Evolutionary conservation across 2,797 vertebrate species (phyloP), one percentile per base, ranked within the genome.

Genomic region (Bryconaethiops microstoma): DNA sequence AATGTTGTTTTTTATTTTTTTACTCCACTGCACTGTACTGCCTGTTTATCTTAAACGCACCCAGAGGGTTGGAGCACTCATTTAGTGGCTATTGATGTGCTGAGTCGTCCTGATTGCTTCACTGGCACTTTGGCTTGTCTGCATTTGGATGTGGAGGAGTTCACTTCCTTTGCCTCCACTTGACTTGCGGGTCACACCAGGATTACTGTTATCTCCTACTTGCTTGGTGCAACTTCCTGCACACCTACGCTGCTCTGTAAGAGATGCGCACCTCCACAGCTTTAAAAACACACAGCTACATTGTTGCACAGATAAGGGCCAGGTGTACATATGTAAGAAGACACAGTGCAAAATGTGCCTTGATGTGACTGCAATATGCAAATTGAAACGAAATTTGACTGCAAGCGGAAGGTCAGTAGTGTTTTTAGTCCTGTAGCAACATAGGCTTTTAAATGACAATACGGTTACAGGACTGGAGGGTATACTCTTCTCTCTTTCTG

Each of bases 201-300:
- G 89, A 92, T 91, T 91, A 92, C 92, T 92, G 90, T 90, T 88
- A 89, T 90, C 84, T 90, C 77, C 12, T 79, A 81, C 48, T 86
- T 72, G 79, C 86, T 69, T 2, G 10, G n/a, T 45, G 63, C 57
- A 55, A 83, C 72, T 55, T 75, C 72, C 70, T 74, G 76, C 40
- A 67, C 23, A 42, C 54, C 40, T 60, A 59, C 64, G 17, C n/a
- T 9, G 12, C 45, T 62, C 68, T 40, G 21, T 23, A 5, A 50
- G 23, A 55, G 50, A 77, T 72, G 50, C 25, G 48, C 21, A 71
- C 42, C 29, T n/a, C 63, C 40, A 60, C 68, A 39, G 29, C 21
- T 35, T 55, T 65, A 73, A 25, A 73, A 35, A 45, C 1, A 1
- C 42, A 25, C 4, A 21, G 45, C 64, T 12, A 23, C 19, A 23